These are phyloP conservation scores for Vireo altiloquus DNA, from an alignment of 2,113 vertebrate genomes.

Conservation along the genomic window DNA sequence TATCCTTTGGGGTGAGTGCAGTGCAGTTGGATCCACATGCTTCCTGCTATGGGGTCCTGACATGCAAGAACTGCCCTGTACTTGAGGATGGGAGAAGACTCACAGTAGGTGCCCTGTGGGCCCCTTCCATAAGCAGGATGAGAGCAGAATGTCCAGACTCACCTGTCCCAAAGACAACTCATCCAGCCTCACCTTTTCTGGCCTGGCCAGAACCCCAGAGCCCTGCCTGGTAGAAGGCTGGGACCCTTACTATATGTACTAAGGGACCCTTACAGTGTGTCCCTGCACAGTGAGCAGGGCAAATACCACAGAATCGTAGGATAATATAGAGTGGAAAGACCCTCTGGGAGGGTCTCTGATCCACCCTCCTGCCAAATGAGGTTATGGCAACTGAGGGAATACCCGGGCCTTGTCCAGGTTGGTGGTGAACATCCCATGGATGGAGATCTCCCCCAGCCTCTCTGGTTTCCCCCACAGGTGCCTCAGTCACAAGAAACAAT, in stretches of 20 bases:
- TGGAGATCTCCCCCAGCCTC: not conserved
- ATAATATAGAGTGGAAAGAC: not conserved
- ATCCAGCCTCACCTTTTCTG: not conserved
- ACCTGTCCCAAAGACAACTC: not conserved
- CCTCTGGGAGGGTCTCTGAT: not conserved
- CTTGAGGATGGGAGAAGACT: not conserved
- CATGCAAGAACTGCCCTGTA: not conserved
- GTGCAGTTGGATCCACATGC: not conserved
- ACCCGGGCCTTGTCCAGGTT: not conserved
- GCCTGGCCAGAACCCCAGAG: not conserved
- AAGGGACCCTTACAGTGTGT: rapidly evolving
- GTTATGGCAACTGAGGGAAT: not conserved
- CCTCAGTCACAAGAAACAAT: not conserved
- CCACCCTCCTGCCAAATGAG: not conserved
- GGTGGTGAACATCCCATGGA: not conserved
- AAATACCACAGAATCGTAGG: not conserved
- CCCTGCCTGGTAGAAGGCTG: not conserved
- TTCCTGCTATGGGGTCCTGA: not conserved
- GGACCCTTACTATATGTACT: not conserved
- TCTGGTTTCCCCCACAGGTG: not conserved
- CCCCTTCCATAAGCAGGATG: not conserved
- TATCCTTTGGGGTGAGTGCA: slow-evolving; percentile 87
- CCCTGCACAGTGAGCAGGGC: not conserved
- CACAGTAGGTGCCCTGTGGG: not conserved
- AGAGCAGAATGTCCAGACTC: not conserved